Conservation (phyloP, 2,888 invertebrate species). For the Leptopilina syphax region DNA sequence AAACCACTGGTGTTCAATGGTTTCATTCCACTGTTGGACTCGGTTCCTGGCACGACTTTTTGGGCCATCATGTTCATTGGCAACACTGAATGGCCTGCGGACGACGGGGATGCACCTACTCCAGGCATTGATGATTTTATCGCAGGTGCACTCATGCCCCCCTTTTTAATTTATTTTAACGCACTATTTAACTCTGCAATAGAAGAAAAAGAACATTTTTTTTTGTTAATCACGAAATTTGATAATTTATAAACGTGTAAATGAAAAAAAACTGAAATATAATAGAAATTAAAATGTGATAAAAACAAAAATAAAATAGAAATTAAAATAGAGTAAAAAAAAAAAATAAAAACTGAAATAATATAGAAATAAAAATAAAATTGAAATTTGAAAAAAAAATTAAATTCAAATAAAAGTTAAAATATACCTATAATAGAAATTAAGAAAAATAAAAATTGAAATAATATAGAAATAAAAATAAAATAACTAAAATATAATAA, state of each 20-base stretch:
- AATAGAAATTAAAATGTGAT: too few species aligned
- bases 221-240: not conserved
- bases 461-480: too few species aligned
- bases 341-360: too few species aligned
- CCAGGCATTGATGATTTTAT: conserved; percentile 74
- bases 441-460: too few species aligned
- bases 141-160: conserved; percentile 73
- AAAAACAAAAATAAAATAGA: too few species aligned
- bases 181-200: conserved; percentile 25
- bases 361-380: too few species aligned
- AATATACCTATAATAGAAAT: too few species aligned
- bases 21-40: conserved; percentile 68
- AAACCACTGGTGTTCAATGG: conserved; percentile 68
- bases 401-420: too few species aligned
- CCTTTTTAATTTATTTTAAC: conserved; percentile 24
- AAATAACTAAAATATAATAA: too few species aligned
- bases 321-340: too few species aligned
- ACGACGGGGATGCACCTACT: conserved; percentile 70
- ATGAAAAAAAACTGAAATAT: not conserved
- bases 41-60: conserved; percentile 70
- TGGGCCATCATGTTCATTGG: conserved; percentile 75
- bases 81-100: conserved; percentile 71
- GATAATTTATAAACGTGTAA: not conserved
- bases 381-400: too few species aligned
- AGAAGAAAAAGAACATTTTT: not conserved